phyloP scores from a whole-genome alignment of 1,140 invertebrate genomes.

The Cydia fagiglandana region DNA sequence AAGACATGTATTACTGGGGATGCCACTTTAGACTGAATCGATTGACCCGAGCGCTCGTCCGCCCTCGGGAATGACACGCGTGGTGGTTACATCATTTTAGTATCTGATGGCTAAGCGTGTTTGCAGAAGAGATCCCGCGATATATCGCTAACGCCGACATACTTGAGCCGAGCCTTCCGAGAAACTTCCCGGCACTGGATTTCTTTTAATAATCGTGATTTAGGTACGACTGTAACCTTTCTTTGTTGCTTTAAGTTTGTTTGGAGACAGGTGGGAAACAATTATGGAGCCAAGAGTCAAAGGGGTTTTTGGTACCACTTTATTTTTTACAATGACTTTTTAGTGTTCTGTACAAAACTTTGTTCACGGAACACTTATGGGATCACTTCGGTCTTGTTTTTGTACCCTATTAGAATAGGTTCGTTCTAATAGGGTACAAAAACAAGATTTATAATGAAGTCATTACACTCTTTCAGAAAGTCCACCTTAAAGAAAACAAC shows the following conservation, averaged over 20 bases:
- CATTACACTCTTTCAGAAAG: too few species aligned
- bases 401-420: too few species aligned
- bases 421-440: too few species aligned
- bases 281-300: neutral
- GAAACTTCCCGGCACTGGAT: conserved; percentile 24
- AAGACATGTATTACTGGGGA: neutral
- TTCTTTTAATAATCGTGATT: conserved; percentile 31
- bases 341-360: too few species aligned
- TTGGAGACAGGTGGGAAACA: neutral
- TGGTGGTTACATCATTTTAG: neutral
- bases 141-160: conserved; percentile 31
- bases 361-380: too few species aligned
- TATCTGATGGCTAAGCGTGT: neutral
- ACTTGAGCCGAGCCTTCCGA: conserved; percentile 26
- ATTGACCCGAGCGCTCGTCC: neutral
- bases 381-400: too few species aligned
- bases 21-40: neutral
- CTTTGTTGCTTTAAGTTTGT: conserved; percentile 22
- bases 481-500: neutral
- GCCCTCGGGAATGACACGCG: neutral
- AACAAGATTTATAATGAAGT: too few species aligned
- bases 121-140: conserved; percentile 24
- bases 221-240: conserved; percentile 18
- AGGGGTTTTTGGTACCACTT: too few species aligned
- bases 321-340: too few species aligned